Percentiles rank a stretch among this genome's conserved stretches.
Conservation (phyloP, 2,888 invertebrate species). For the Trissolcus brochymenae region DNA sequence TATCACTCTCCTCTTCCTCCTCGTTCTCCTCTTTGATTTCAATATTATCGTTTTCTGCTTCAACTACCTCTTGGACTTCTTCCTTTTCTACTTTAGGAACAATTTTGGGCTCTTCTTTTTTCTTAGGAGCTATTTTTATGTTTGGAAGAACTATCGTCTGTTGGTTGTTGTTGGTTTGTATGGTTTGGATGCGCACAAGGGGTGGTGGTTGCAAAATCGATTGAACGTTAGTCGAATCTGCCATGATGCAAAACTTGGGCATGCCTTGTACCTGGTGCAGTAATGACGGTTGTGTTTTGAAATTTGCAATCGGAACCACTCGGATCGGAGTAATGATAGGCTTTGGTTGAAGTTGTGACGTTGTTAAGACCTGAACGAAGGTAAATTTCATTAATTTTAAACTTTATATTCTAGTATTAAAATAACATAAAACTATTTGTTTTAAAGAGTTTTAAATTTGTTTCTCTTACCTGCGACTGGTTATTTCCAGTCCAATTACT, state of each 20-base stretch:
- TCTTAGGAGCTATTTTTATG: constrained; percentile 35
- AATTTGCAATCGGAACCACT: constrained; percentile 70
- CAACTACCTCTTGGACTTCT: constrained; percentile 16
- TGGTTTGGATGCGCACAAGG: constrained; percentile 50
- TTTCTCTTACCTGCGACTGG: constrained; percentile 43
- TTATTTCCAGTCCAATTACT: constrained; percentile 61
- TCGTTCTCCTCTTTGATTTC: constrained; percentile 27
- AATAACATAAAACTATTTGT: neutral
- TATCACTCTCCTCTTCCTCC: constrained; percentile 32
- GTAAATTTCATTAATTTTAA: neutral
- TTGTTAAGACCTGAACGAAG: constrained; percentile 46
- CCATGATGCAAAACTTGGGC: constrained; percentile 71
- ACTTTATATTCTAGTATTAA: no score
- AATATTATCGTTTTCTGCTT: constrained; percentile 22
- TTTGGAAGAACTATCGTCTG: constrained; percentile 47
- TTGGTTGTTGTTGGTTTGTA: constrained; percentile 36
- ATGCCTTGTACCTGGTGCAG: constrained; percentile 70
- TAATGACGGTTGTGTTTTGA: constrained; percentile 69
- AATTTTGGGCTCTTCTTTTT: constrained; percentile 12
- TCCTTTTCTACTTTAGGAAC: constrained; percentile 4
- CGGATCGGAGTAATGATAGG: constrained; percentile 68
- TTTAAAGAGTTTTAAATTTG: neutral
- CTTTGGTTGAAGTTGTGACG: constrained; percentile 61
- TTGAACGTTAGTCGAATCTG: constrained; percentile 61
- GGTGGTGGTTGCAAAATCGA: constrained; percentile 50